A percentile compares a stretch with the other conserved stretches of the same genome.
These are phyloP conservation scores for Pammene fasciana DNA, from an alignment of 2,888 invertebrate genomes.

Conservation along the genomic window DNA sequence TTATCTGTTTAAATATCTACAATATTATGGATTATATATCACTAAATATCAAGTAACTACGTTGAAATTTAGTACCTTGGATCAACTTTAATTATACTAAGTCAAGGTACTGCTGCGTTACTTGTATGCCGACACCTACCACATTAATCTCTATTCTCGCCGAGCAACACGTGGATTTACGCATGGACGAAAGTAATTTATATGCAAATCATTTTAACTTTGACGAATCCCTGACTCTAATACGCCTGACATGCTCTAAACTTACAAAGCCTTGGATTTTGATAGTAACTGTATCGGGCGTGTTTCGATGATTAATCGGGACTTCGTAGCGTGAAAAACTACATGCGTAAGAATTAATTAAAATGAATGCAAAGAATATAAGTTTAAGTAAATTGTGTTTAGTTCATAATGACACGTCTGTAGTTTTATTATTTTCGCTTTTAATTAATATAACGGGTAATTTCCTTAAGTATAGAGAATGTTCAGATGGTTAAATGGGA, in stretches of 20 bases:
- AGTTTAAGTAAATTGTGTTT: too few relatives aligned
- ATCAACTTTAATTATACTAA: not conserved
- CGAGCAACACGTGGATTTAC: slow-evolving; percentile 81
- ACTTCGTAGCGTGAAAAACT: not conserved
- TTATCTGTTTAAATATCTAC: too few relatives aligned
- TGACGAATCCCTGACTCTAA: slow-evolving; percentile 78
- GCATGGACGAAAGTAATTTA: slow-evolving; percentile 80
- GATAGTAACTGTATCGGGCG: slow-evolving; percentile 57
- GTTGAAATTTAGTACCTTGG: not conserved
- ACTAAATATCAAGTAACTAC: too few relatives aligned
- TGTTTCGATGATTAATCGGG: slow-evolving; percentile 17
- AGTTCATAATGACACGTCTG: too few relatives aligned
- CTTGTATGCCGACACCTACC: slow-evolving; percentile 68
- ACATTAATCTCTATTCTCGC: slow-evolving; percentile 79
- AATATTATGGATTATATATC: too few relatives aligned
- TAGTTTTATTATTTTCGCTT: too few relatives aligned
- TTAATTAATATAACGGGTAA: too few relatives aligned
- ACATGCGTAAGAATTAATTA: too few relatives aligned
- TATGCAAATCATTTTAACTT: slow-evolving; percentile 80
- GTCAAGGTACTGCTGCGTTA: not conserved
- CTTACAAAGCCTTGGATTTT: slow-evolving; percentile 62
- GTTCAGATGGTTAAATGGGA: too few relatives aligned
- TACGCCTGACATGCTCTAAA: slow-evolving; percentile 63
- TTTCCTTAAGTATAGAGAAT: too few relatives aligned
- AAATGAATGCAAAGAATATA: too few relatives aligned